Evolutionary conservation across 2,888 invertebrate genomes (phyloP), one percentile per base, ranked within the genome.

Genomic region (Dryobotodes eremita): DNA sequence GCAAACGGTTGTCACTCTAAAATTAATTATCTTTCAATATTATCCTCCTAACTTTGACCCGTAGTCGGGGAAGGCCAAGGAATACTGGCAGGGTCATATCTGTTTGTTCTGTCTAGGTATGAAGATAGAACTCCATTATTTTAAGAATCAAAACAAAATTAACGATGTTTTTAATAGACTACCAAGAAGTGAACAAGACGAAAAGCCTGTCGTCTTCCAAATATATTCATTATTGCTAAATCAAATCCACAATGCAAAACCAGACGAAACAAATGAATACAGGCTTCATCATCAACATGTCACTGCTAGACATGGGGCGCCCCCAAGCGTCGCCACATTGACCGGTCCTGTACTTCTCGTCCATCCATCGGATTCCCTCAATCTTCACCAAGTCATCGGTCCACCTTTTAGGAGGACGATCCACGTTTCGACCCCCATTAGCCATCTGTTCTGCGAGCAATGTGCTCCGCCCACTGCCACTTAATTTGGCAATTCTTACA

Each of bases 11-110:
- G 17, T 48, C 36, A 36, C 1, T 65, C 8, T 79, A 42, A n/a
- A 53, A 79, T 53, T n/a, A 11, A 62, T 53, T n/a, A n/a, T 55
- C 26, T 48, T 48, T 36, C 13, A 66, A 77, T 23, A 42, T 50
- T 57, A 68, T 77, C 70, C 57, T 80, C 48, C 7, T 50, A 1
- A 36, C 42, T 26, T 50, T 55, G 55, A 26, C 31, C 4, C 1
- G 31, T 36, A n/a, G 17, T 64, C 7, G 11, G 57, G 68, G 42
- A 31, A 69, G 11, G 23, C 57, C 70, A 17, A 50, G 48, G 3
- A 48, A 36, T 50, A 26, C 31, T 55, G 46, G 7, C 26, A 26
- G 2, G 13, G 6, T 23, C 17, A 1, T 66, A 65, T 75, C 42
- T 3, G 17, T 50, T 23, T 42, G 26, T 42, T 23, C 23, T 26